Base-by-base conservation (phyloP, 1,140 invertebrate genomes). In the Drosophila jambulina region DNA sequence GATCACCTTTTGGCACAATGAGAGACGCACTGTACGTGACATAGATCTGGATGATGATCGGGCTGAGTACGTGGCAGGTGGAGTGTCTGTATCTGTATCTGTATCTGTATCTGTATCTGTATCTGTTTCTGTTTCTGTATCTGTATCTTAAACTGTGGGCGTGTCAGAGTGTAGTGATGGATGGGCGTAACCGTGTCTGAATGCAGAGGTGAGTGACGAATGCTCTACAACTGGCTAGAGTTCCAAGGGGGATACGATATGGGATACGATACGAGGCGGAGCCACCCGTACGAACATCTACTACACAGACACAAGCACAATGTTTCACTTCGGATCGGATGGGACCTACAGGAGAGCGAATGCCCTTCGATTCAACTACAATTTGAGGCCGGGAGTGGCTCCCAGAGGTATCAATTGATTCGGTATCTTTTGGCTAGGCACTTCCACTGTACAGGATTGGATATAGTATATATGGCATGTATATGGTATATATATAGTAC, bases 301-400 rank as follows among this genome's bases (percentile, higher is more conserved):
- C 83, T 75, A 80, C 77, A 88, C 86, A 90, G 85, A 90, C 81
- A 91, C 85, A 90, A 90, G 85, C 85, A 88, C 64, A 84, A 80
- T 84, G 61, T 80, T 80, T 65, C 65, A 67, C 23, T 34, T 64
- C 40, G 61, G 36, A 83, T 79, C 68, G 63, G 63, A 86, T 80
- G 75, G 75, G 76, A 77, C 65, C 70, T 76, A 65, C 45, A 57
- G 38, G 34, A 21, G 51, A 69, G 57, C 64, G 46, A 75, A 54
- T 67, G 45, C 43, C 38, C 38, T 36, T 72, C 57, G 59, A 70
- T 76, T 76, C 51, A 67, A 59, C 43, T 71, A 53, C 42, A 80
- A 80, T 64, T 75, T 75, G 25, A 59, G 42, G n/a, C 25, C 4
- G 68, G 56, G 45, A 60, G 21, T 42, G 7, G 3, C 42, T 29